These are phyloP conservation scores for Drosophila leontia DNA, from an alignment of 1,140 invertebrate species.

Conservation along the genomic window DNA sequence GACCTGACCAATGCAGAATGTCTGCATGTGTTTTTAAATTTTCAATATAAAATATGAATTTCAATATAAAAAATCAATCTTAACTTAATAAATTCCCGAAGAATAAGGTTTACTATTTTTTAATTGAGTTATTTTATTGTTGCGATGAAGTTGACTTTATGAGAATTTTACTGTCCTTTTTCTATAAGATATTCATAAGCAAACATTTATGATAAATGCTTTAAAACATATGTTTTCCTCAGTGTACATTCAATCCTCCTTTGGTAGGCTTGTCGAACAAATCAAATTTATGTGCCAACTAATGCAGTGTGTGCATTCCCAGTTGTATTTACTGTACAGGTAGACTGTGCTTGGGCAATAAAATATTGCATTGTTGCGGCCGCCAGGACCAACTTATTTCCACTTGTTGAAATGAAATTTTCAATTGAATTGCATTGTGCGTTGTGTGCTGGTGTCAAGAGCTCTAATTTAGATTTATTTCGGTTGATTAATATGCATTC, in stretches of 20 bases:
- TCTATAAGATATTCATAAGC: not conserved
- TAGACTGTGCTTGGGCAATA: constrained; percentile 41
- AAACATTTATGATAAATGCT: not conserved
- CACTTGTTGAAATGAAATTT: constrained; percentile 62
- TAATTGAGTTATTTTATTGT: too few relatives aligned
- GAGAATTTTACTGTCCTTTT: too few relatives aligned
- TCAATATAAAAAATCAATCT: too few relatives aligned
- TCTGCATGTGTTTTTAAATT: not conserved
- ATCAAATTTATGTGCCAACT: constrained; percentile 57
- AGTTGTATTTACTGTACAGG: constrained; percentile 28
- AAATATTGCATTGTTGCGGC: constrained; percentile 54
- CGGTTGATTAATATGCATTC: constrained; percentile 66
- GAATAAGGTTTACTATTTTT: too few relatives aligned
- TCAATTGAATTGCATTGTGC: constrained; percentile 65
- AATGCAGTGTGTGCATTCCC: constrained; percentile 16
- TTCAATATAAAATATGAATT: not conserved
- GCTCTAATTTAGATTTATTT: constrained; percentile 70
- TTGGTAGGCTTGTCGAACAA: constrained; percentile 41
- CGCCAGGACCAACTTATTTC: constrained; percentile 41
- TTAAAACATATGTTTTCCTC: not conserved
- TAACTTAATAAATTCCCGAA: too few relatives aligned
- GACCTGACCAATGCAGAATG: not conserved
- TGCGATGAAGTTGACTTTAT: too few relatives aligned
- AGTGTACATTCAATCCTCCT: constrained; percentile 18
- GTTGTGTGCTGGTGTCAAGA: constrained; percentile 64